Base-by-base conservation (phyloP, 2,888 invertebrate genomes). In the Drosophila demipolita region DNA sequence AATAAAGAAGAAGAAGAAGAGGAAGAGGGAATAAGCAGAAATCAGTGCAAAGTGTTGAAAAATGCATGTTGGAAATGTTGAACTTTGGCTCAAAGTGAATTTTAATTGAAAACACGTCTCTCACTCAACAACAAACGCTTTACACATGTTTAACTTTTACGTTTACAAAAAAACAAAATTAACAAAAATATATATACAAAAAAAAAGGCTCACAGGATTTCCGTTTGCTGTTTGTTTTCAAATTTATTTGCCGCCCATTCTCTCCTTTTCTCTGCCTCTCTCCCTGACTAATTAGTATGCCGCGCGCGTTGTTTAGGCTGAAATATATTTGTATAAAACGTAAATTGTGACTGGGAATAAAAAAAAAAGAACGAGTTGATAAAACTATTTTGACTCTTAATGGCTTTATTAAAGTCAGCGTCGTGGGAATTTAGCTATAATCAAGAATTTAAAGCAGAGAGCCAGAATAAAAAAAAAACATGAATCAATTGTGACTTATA, bases 141-240 rank as follows among this genome's bases (percentile, higher is more conserved):
- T 80, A 80, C 84, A 87, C 78, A 79, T 87, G 87, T 84, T 77
- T 60, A 67, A 66, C 76, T 63, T 36, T 57, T 40, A 54, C 17
- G 49, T 7, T n/a, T 35, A 2, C 23, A 53, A 6, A 1, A 11
- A 3, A 35, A 33, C 33, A 26, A 9, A 40, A 20, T 2, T 12
- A 2, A 7, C 15, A 15, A 4, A 4, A 23, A 45, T 15, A 20
- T 15, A 23, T 20, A 38, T 17, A 38, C 17, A 11, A 12, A 23
- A 15, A 64, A 66, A 78, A 73, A 81, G 81, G 81, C 83, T 83
- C 79, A 87, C 86, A 87, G 86, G 86, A 87, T 87, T 79, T 89
- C 86, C 89, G 86, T 71, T 89, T 66, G 81, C 70, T 74, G 87
- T 89, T 84, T 68, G 66, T 53, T 66, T 69, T 75, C 60, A 67